Base-by-base conservation (phyloP, 92 coral and sea anemone genomes). In the Siderastrea radians region DNA sequence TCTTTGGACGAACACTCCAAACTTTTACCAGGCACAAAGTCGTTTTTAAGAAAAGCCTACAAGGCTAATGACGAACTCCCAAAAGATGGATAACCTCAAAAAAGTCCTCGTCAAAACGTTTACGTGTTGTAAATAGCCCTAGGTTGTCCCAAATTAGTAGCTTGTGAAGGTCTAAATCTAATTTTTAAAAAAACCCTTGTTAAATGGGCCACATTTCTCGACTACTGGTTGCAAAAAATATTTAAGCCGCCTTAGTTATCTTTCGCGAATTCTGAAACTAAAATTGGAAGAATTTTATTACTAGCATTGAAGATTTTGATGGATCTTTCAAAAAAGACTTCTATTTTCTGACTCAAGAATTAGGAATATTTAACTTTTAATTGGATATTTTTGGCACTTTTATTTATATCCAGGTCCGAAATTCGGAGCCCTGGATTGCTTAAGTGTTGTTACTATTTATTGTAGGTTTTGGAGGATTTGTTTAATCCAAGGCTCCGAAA, bases 1-100 rank as follows among this genome's bases (percentile, higher is more conserved):
- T 43, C 17, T 3, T 58, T 61, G 71, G 80, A 48, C 43, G 71
- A 61, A 9, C 5, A 47, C 53, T 17, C 51, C 0, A 74, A 75
- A 6, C 81, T 84, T 12, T 60, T 62, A 55, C 43, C 74, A 2
- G 81, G 88, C 15, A 84, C 81, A 58, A 84, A 74, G 77, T 53
- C 65, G n/a, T 61, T 55, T 74, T 38, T 84, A 10, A 52, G 38
- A 48, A 61, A 72, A 14, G 54, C 49, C 3, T 84, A 84, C 81
- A 84, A 74, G 43, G 87, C 17, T 49, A 46, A 4, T 17, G 66
- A 81, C 17, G 73, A 81, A 66, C 50, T 43, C 15, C 49, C 45
- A 67, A 26, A 26, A 26, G 38, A 26, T 26, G 38, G 38, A 26
- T 26, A 26, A 26, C 38, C 38, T 26, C 38, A 26, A 26, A 26